A percentile compares a stretch with the other conserved stretches of the same genome.
phyloP scores from a whole-genome alignment of 1,140 invertebrate species.

The Drosophila bifasciata region DNA sequence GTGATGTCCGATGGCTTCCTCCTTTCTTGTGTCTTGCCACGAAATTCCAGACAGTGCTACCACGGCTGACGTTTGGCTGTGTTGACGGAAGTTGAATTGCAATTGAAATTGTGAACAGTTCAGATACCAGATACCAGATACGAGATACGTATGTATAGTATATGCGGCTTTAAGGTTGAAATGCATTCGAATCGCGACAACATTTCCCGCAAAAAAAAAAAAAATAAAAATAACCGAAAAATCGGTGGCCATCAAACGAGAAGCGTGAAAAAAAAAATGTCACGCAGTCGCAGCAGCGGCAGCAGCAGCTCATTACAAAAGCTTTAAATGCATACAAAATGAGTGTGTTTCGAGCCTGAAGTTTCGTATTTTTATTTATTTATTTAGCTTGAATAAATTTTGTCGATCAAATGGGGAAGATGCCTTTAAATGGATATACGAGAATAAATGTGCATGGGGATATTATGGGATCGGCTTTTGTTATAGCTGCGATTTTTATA shows the following conservation, averaged over 20 bases:
- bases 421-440: slow-evolving; percentile 11
- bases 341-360: slow-evolving; percentile 51
- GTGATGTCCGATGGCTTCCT: too few relatives aligned
- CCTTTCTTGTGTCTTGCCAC: slow-evolving; percentile 22
- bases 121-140: slow-evolving; percentile 51
- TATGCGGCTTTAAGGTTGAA: slow-evolving; percentile 40
- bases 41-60: slow-evolving; percentile 48
- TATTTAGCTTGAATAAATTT: slow-evolving; percentile 62
- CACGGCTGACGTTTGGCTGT: slow-evolving; percentile 10
- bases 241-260: slow-evolving; percentile 49
- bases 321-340: slow-evolving; percentile 79
- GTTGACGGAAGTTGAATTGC: slow-evolving; percentile 81
- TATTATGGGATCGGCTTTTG: too few relatives aligned
- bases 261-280: slow-evolving; percentile 36
- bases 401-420: slow-evolving; percentile 37
- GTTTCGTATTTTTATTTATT: slow-evolving; percentile 50
- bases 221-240: slow-evolving; percentile 1
- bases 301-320: slow-evolving; percentile 62
- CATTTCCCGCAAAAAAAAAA: slow-evolving; percentile 18
- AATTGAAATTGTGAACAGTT: slow-evolving; percentile 65
- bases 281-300: slow-evolving; percentile 10
- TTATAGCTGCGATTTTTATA: too few relatives aligned
- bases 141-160: slow-evolving; percentile 30
- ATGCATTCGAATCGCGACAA: slow-evolving; percentile 57
- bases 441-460: too few relatives aligned